Conservation (phyloP, 2,888 invertebrate species). For the Galerucella nymphaeae region DNA sequence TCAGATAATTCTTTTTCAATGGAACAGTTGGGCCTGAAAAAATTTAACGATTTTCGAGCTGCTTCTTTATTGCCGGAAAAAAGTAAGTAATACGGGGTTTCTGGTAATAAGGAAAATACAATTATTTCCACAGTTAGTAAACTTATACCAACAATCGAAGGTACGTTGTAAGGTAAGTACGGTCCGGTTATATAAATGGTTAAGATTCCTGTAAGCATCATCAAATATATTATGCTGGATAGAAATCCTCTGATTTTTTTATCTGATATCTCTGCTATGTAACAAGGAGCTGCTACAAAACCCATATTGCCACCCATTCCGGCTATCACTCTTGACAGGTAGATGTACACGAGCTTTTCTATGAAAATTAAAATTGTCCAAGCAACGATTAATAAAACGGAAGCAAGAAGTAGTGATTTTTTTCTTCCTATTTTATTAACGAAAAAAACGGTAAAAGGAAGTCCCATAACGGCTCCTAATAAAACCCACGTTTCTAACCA, state of each 20-base stretch:
- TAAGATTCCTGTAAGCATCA: slow-evolving; percentile 60
- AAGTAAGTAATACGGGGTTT: slow-evolving; percentile 60
- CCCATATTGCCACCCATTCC: slow-evolving; percentile 61
- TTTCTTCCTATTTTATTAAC: slow-evolving; percentile 57
- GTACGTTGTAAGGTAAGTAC: slow-evolving; percentile 53
- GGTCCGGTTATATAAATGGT: slow-evolving; percentile 59
- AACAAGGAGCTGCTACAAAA: slow-evolving; percentile 62
- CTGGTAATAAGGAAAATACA: slow-evolving; percentile 61
- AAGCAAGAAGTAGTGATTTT: slow-evolving; percentile 57
- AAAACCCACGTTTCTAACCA: slow-evolving; percentile 54
- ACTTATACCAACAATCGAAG: slow-evolving; percentile 57
- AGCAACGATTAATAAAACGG: slow-evolving; percentile 53
- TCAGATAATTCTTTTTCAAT: slow-evolving; percentile 58
- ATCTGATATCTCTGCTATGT: slow-evolving; percentile 62
- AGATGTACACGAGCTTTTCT: slow-evolving; percentile 52
- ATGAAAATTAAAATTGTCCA: slow-evolving; percentile 59
- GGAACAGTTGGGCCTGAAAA: slow-evolving; percentile 50
- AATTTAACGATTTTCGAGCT: slow-evolving; percentile 55
- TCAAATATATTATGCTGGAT: slow-evolving; percentile 60
- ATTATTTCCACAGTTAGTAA: slow-evolving; percentile 56
- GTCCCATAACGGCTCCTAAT: slow-evolving; percentile 50
- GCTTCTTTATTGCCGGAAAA: slow-evolving; percentile 53
- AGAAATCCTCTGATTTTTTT: slow-evolving; percentile 60
- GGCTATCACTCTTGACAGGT: slow-evolving; percentile 56
- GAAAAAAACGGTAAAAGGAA: slow-evolving; percentile 56